Base-by-base conservation (phyloP, 2,888 invertebrate genomes). In the Tenthredo notha region DNA sequence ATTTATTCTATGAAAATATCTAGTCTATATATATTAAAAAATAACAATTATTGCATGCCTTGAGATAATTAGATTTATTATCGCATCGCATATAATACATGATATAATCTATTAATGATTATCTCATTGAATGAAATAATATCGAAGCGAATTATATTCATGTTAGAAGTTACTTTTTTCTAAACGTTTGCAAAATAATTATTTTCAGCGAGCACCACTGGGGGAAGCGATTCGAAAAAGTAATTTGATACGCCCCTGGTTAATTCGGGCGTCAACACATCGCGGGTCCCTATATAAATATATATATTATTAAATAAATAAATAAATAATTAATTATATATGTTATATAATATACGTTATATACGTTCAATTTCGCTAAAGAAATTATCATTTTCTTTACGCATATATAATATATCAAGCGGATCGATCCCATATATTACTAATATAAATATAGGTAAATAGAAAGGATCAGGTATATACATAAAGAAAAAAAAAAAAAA, bases 161-260 rank as follows among this genome's bases (percentile, higher is more conserved):
- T 33, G 29, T 15, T 18, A 18, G 21, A 25, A 29, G 15, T 43
- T 74, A 12, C 15, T 70, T 74, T 74, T 43, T 10, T 40, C 72
- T 74, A 74, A 74, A 74, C 4, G 21, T 43, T 43, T 43, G 7
- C 72, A 74, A 74, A 90, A 87, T 88, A 88, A 86, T 93, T 92
- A 88, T 93, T 93, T 93, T 92, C 93, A 93, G 93, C 92, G 88
- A 89, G 89, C 89, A 87, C 90, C 89, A 91, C 90, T 88, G 91
- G 92, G 87, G 91, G 92, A 90, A 92, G 89, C 89, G 91, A 92
- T 89, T 90, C 88, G 84, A 87, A 88, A 87, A 89, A 89, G 85
- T 87, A 87, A 88, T 61, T 85, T 82, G 21, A 33, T 58, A 33
- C 78, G 75, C 65, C 80, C 61, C 80, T 67, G 67, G 29, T 67